phyloP scores from a whole-genome alignment of 2,113 vertebrate genomes.

The Tauraco erythrolophus region DNA sequence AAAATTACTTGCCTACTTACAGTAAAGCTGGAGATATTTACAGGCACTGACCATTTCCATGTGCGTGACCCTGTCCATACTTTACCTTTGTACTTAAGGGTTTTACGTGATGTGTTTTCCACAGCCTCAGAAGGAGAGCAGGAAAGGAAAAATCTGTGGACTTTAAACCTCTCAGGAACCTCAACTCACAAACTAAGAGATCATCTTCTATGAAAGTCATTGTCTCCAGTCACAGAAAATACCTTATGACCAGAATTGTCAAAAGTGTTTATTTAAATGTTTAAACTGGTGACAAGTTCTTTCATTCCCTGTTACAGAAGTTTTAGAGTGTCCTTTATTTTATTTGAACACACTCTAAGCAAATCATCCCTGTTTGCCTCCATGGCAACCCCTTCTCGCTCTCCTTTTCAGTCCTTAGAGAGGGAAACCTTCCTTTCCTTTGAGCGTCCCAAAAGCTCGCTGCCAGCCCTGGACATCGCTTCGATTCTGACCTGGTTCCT shows the following conservation, averaged over 20 bases:
- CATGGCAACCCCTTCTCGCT: not conserved
- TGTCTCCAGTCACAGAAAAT: not conserved
- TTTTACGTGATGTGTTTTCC: not conserved
- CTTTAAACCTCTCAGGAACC: not conserved
- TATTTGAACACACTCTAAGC: not conserved
- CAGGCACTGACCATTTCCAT: not conserved
- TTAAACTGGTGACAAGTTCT: not conserved
- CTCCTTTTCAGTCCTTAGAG: not conserved
- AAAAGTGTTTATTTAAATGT: not conserved
- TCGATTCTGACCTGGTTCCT: not conserved
- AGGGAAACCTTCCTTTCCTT: not conserved
- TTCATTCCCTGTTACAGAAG: not conserved
- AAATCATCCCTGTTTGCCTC: not conserved
- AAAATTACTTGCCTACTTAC: not conserved
- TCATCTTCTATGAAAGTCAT: not conserved
- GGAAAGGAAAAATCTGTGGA: not conserved
- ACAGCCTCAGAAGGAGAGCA: not conserved
- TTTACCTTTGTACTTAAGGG: not conserved
- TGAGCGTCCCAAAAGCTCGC: not conserved
- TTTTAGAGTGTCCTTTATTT: not conserved
- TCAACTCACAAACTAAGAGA: not conserved
- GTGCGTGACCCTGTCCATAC: no score
- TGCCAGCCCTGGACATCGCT: not conserved
- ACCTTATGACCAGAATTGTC: not conserved
- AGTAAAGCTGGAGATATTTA: not conserved